phyloP scores from a whole-genome alignment of 2,113 vertebrate genomes.

The Cranoglanis bouderius region DNA sequence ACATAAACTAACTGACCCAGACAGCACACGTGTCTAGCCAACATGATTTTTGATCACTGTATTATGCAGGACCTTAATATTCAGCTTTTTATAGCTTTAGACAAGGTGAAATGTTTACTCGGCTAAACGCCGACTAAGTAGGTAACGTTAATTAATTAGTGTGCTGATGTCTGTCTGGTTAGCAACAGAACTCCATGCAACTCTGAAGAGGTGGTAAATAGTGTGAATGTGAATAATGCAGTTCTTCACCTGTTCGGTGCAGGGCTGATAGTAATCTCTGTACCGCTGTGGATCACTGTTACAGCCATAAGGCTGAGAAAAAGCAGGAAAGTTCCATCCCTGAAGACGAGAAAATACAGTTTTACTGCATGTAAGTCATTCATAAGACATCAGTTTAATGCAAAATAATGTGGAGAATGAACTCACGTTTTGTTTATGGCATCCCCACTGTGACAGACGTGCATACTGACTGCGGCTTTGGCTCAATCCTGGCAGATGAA shows the following conservation, averaged over 20 bases:
- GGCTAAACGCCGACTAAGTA: neutral
- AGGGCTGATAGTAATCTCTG: conserved; percentile 77
- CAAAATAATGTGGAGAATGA: neutral
- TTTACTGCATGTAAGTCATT: neutral
- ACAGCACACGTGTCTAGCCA: neutral
- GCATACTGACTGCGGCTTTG: conserved; percentile 49
- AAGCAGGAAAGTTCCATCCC: conserved; percentile 17
- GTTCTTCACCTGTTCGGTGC: conserved; percentile 72
- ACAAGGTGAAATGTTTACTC: neutral
- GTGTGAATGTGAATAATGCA: neutral
- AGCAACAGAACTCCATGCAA: neutral
- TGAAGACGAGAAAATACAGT: neutral
- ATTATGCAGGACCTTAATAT: neutral
- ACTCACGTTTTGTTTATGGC: conserved; percentile 66
- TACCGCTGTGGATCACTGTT: conserved; percentile 77
- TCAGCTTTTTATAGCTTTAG: neutral
- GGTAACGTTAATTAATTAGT: neutral
- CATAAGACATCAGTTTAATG: neutral
- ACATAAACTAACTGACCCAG: neutral
- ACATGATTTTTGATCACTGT: neutral
- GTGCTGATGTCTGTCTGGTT: too few species aligned
- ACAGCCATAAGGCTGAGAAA: conserved; percentile 67
- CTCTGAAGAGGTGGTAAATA: neutral
- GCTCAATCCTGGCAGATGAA: conserved; percentile 57
- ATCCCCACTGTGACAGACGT: conserved; percentile 69